Evolutionary conservation across 2,113 vertebrate species (phyloP), one percentile per base, ranked within the genome.

Genomic region (Dasypus novemcinctus): DNA sequence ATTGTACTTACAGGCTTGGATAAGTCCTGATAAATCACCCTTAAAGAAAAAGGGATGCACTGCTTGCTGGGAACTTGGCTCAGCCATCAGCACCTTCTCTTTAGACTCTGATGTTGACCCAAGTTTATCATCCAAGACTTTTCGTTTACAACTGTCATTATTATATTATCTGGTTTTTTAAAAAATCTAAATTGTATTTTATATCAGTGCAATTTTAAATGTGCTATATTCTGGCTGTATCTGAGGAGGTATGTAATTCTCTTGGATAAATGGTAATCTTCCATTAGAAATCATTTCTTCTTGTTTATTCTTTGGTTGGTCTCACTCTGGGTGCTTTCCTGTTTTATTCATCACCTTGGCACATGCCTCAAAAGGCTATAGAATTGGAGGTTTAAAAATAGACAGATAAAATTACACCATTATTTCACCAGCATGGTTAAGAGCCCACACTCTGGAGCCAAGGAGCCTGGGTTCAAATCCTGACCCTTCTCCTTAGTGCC

Each of bases 11-110:
- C 91, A 94, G 94, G 95, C 94, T 76, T 84, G 94, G 94, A 20
- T 97, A 97, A 97, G 89, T 95, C 96, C 95, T 97, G 91, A 96
- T 93, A 95, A 97, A 97, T 97, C 96, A 86, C 95, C 93, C 91
- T 79, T 93, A 87, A 96, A 91, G 91, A 52, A 90, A 87, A 92
- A 92, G 75, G 54, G 64, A 90, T 41, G 21, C 7, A 33, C 20
- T 36, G 36, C 38, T 63, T 4, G 0, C 46, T 6, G 81, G 79
- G 85, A 83, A 52, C 74, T 54, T 18, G 52, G 43, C 94, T 87
- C 46, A 43, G 81, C 71, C 52, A 38, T 83, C 41, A 96, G 49
- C 23, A 59, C 59, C 78, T 68, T 95, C 15, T 69, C 82, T 90
- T 91, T 80, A 36, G 96, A 96, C 91, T 92, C 91, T 69, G 83